Evolutionary conservation across 2,797 vertebrate species (phyloP).

Genomic region (Catostomus latipinnis): DNA sequence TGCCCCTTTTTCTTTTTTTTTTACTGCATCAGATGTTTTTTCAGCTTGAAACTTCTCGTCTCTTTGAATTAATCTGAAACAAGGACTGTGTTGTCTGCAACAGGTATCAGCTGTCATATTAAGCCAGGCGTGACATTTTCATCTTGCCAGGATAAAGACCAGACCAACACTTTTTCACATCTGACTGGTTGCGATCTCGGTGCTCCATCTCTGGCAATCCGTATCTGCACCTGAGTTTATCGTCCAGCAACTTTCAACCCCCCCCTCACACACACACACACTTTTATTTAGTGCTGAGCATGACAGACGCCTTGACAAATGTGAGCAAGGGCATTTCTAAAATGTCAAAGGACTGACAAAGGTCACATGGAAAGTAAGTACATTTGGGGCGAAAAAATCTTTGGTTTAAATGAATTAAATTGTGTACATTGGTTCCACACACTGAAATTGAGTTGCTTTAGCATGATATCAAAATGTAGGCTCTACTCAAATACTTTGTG

Average conservation of each 20-base stretch:
- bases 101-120: slow-evolving; percentile 38
- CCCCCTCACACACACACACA: slow-evolving; percentile 43
- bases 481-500: no score
- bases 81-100: not conserved
- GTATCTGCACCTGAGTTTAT: slow-evolving; percentile 34
- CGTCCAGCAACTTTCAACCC: slow-evolving; percentile 12
- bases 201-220: not conserved
- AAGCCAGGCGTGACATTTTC: slow-evolving; percentile 48
- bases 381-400: no score
- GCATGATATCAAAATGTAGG: no score
- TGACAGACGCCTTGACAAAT: slow-evolving; percentile 72
- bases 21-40: no score
- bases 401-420: no score
- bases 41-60: not conserved
- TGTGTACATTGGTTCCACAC: no score
- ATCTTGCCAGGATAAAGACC: slow-evolving; percentile 55
- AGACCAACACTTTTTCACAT: slow-evolving; percentile 33
- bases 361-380: slow-evolving; percentile 80
- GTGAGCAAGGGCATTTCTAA: slow-evolving; percentile 76
- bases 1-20: no score
- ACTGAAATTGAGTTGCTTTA: no score
- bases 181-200: slow-evolving; percentile 27
- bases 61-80: not conserved
- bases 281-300: slow-evolving; percentile 75
- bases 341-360: slow-evolving; percentile 81